Percentiles rank a stretch among this genome's conserved stretches.
Conservation (phyloP, 1,140 invertebrate genomes). For the Anagrus nilaparvatae region DNA sequence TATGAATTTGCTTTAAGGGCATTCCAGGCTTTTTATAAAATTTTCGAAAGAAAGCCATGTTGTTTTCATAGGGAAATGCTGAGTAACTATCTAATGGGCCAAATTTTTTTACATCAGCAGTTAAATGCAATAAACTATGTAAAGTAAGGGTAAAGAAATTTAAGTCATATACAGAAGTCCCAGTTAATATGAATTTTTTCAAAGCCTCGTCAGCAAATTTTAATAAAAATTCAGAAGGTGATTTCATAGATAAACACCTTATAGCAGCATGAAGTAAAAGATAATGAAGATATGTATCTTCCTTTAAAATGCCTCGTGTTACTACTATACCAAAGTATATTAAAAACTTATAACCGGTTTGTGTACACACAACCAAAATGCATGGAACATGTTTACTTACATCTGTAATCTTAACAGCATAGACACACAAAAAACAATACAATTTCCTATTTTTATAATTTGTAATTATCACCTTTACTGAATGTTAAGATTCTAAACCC, state of each 20-base stretch:
- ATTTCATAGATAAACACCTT: slow-evolving; percentile 7
- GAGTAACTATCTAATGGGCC: slow-evolving; percentile 14
- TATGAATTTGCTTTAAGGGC: slow-evolving; percentile 2
- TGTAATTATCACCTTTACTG: too few relatives aligned
- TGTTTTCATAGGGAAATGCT: slow-evolving; percentile 9
- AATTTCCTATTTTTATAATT: too few relatives aligned
- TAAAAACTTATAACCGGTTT: too few relatives aligned
- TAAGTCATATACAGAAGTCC: background rate
- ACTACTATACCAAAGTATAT: too few relatives aligned
- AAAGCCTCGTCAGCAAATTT: background rate
- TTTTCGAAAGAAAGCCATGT: slow-evolving; percentile 10
- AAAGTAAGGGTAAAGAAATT: slow-evolving; percentile 16
- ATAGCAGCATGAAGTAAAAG: slow-evolving; percentile 12
- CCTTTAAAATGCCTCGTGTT: too few relatives aligned
- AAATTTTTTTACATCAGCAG: slow-evolving; percentile 18
- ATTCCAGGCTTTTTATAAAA: slow-evolving; percentile 4
- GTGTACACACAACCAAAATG: too few relatives aligned
- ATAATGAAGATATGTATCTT: too few relatives aligned
- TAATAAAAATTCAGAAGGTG: background rate
- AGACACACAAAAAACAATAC: too few relatives aligned
- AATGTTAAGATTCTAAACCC: too few relatives aligned
- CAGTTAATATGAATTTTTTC: background rate
- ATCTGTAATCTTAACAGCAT: too few relatives aligned
- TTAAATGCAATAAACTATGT: slow-evolving; percentile 18
- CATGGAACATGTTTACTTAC: too few relatives aligned